These are phyloP conservation scores for Magallana gigas DNA, from an alignment of 1,140 invertebrate genomes.

Conservation along the genomic window DNA sequence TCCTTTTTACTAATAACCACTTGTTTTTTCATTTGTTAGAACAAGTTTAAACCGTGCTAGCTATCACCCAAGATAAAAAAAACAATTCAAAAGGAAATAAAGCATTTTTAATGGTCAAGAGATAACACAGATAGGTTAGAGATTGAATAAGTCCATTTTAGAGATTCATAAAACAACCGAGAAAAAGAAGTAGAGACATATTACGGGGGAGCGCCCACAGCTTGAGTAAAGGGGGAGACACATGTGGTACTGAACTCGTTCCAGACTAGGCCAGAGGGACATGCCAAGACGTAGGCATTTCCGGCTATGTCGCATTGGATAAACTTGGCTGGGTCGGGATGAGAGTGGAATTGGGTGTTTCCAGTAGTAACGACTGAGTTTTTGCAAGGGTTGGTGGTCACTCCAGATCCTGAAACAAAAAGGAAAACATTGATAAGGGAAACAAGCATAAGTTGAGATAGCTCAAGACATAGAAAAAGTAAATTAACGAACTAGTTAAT, in stretches of 20 bases:
- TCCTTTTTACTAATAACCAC: too few relatives aligned
- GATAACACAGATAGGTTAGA: not conserved
- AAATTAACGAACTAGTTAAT: too few relatives aligned
- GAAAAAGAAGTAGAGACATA: too few relatives aligned
- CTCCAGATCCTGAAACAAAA: not conserved
- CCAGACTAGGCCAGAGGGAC: constrained; percentile 63
- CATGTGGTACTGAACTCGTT: constrained; percentile 61
- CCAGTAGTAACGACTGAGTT: not conserved
- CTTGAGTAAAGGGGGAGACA: constrained; percentile 50
- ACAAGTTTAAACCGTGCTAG: too few relatives aligned
- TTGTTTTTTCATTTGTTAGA: too few relatives aligned
- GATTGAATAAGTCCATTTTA: not conserved
- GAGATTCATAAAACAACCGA: not conserved
- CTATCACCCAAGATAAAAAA: too few relatives aligned
- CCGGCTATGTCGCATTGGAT: constrained; percentile 64
- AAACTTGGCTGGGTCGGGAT: constrained; percentile 63
- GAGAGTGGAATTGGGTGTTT: constrained; percentile 55
- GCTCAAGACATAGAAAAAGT: too few relatives aligned
- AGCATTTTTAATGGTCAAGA: not conserved
- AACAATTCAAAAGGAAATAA: too few relatives aligned
- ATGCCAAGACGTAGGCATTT: constrained; percentile 57
- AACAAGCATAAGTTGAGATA: too few relatives aligned
- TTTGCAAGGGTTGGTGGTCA: constrained; percentile 15
- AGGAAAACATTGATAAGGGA: not conserved
- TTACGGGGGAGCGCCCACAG: not conserved